phyloP scores from a whole-genome alignment of 2,113 vertebrate genomes.

The Ictalurus furcatus region DNA sequence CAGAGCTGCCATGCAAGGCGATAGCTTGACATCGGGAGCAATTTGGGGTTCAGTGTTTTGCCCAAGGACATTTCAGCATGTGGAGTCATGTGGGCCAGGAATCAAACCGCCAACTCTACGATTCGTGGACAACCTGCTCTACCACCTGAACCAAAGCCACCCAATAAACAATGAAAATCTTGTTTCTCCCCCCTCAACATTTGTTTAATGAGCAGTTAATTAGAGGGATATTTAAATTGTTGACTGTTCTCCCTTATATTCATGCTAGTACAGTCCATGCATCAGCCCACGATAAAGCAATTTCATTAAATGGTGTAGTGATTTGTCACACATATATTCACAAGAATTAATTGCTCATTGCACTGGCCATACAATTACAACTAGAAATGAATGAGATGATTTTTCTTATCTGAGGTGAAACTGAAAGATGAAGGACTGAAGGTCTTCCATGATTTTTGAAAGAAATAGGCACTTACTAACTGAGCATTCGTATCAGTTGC shows the following conservation, averaged over 20 bases:
- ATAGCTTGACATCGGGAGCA: too few relatives aligned
- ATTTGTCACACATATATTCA: not conserved
- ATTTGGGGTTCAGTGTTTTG: too few relatives aligned
- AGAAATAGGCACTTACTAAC: not conserved
- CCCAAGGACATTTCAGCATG: too few relatives aligned
- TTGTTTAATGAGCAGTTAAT: not conserved
- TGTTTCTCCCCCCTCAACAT: not conserved
- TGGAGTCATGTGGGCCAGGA: too few relatives aligned
- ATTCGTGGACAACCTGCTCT: too few relatives aligned
- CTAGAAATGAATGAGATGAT: not conserved
- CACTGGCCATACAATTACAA: not conserved
- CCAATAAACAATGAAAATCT: not conserved
- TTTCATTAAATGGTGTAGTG: not conserved
- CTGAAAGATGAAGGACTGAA: not conserved
- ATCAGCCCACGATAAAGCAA: not conserved
- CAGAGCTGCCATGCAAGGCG: too few relatives aligned
- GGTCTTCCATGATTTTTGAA: not conserved
- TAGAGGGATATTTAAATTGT: not conserved
- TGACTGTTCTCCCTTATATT: not conserved
- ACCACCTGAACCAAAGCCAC: too few relatives aligned
- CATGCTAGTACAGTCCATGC: not conserved
- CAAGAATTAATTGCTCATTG: not conserved
- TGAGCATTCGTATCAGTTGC: slow-evolving; percentile 65
- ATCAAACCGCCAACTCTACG: too few relatives aligned
- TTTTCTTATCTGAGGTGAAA: not conserved